Base-by-base conservation (phyloP, 2,113 vertebrate genomes). In the Notiomystis cincta region DNA sequence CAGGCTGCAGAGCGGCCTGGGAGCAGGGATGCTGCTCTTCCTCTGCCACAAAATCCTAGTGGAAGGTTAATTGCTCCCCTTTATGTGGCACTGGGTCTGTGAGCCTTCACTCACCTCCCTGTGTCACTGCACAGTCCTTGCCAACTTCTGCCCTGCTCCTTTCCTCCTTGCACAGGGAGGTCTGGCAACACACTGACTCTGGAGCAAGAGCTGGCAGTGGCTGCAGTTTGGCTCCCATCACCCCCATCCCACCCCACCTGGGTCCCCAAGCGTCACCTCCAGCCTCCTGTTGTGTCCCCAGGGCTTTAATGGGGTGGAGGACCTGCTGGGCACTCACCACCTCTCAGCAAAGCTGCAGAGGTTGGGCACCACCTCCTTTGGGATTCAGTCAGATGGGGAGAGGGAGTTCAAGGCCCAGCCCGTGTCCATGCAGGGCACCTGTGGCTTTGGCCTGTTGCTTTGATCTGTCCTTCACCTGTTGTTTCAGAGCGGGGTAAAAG, bases 1-100 rank as follows among this genome's bases (percentile, higher is more conserved):
- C 37, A 47, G 70, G 33, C 60, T 81, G 57, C 51, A 24, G 47
- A 73, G 87, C 0, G 0, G 38, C 45, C n/a, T 0, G 0, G 24
- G n/a, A 69, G 58, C 4, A 0, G 66, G 35, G 58, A 62, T 23
- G 30, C 77, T 75, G 61, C 64, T 87, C 67, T 87, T 93, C 22
- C 40, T 30, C 64, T 60, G 35, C 77, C 5, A 2, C 57, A 67
- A 42, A 90, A 80, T 51, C 62, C 76, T 54, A 87, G 80, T 0
- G 3, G n/a, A 69, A 81, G n/a, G 45, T 53, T 40, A 87, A 65
- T 51, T 0, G 1, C 30, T 82, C 66, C 56, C 35, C 2, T 0
- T 37, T 54, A 28, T 4, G 23, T 28, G 60, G n/a, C 31, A 28
- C 42, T 13, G 76, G 12, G 35, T 37, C 66, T 42, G 38, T 35